Base-by-base conservation (phyloP, 2,797 vertebrate species). In the Limosa lapponica region DNA sequence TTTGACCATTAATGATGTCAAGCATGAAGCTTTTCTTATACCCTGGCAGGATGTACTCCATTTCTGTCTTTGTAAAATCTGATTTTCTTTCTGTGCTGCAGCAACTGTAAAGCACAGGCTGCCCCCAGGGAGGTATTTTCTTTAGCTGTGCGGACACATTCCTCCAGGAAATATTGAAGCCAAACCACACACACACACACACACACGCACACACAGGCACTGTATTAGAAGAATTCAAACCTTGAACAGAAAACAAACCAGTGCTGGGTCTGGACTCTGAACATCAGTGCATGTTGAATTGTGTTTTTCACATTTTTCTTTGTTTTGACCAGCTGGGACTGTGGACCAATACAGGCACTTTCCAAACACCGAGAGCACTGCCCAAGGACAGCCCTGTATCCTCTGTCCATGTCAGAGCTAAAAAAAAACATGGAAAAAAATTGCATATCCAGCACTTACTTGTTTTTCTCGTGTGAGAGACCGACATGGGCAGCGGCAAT, bases 71-170 rank as follows among this genome's bases (percentile, higher is more conserved):
- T 82, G 75, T 79, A 91, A 94, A 94, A 94, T 91, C 80, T 87
- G 62, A 88, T 95, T 95, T 96, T 92, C 84, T 83, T 62, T 95
- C 79, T 46, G 12, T 91, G 73, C 55, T 90, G 89, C 79, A 88
- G 72, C 1, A 11, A 87, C 80, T 83, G 43, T 70, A 93, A 93
- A 96, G 93, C 41, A 66, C 73, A 93, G 80, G 79, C 72, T 95
- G 64, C 79, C 95, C 62, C 82, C 32, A 39, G 94, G 95, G 95
- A 97, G 48, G 66, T 86, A 93, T 95, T 97, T 91, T 97, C 92
- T 96, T 94, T 94, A 96, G 89, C 80, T 95, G 34, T 44, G 65
- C 0, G 16, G 94, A 90, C 89, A 82, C 92, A 95, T 97, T 96
- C 90, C 91, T 97, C 34, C 51, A 95, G 85, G 93, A 96, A 97